Conservation (phyloP, 2,113 vertebrate species). For the Prionailurus viverrinus region DNA sequence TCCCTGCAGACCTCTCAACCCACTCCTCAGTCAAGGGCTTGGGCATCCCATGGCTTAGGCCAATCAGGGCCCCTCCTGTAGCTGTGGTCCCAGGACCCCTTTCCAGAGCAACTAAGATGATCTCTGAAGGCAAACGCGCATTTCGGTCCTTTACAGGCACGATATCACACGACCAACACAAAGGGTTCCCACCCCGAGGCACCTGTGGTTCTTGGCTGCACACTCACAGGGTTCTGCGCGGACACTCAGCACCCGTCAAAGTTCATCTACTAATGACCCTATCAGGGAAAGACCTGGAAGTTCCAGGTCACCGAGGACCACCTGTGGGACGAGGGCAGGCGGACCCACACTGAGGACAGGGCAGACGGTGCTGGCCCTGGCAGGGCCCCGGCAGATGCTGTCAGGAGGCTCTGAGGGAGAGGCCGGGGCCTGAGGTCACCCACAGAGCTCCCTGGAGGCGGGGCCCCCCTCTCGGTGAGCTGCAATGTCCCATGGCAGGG, state of each 20-base stretch:
- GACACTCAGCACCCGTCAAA: background rate
- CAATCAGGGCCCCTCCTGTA: background rate
- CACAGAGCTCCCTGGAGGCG: background rate
- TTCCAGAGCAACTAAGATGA: background rate
- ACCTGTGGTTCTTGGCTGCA: background rate
- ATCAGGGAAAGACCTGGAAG: background rate
- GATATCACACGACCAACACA: background rate
- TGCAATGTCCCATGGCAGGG: rapidly evolving
- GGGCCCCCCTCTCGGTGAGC: background rate
- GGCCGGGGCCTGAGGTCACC: background rate
- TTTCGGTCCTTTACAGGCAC: background rate
- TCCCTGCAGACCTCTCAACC: background rate
- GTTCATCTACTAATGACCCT: rapidly evolving
- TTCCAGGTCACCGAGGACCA: background rate
- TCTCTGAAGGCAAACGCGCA: background rate
- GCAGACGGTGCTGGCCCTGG: background rate
- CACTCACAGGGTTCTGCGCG: rapidly evolving
- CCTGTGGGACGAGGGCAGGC: background rate
- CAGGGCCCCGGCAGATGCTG: background rate
- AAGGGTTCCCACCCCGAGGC: background rate
- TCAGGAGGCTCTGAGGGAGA: background rate
- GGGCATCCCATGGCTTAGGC: background rate
- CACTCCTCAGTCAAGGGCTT: background rate
- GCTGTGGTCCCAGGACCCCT: background rate
- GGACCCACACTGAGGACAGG: background rate